Evolutionary conservation across 92 coral and sea anemone genomes (phyloP).

Genomic region (Epizoanthus scotinus): DNA sequence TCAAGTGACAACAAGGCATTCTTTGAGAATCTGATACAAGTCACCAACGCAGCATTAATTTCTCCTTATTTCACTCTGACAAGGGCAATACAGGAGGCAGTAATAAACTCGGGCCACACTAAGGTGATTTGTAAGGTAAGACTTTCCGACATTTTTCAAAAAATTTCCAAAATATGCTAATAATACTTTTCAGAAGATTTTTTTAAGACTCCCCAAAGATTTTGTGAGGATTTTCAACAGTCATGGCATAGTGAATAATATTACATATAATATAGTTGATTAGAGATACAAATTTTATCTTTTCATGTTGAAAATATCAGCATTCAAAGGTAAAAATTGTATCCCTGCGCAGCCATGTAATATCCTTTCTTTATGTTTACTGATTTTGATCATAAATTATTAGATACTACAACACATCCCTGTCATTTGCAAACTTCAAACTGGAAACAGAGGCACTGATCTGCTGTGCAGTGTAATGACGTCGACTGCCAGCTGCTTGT

Average conservation of each 20-base stretch:
- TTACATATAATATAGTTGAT: too few relatives aligned
- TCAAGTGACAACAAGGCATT: conserved; percentile 45
- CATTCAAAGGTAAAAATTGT: too few relatives aligned
- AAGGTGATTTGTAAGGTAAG: conserved; percentile 51
- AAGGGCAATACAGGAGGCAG: conserved; percentile 60
- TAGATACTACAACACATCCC: conserved; percentile 70
- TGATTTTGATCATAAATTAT: neutral
- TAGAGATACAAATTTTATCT: too few relatives aligned
- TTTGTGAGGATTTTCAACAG: too few relatives aligned
- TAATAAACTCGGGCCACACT: conserved; percentile 62
- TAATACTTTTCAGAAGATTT: too few relatives aligned
- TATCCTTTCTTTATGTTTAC: too few relatives aligned
- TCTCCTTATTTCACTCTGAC: conserved; percentile 52
- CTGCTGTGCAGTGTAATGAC: conserved; percentile 55
- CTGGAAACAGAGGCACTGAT: conserved; percentile 25
- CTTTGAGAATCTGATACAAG: conserved; percentile 23
- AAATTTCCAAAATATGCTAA: too few relatives aligned
- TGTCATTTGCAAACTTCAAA: conserved; percentile 42
- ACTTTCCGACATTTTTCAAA: too few relatives aligned
- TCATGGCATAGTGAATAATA: too few relatives aligned
- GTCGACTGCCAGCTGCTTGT: conserved; percentile 29
- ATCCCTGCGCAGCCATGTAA: too few relatives aligned
- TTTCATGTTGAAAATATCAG: too few relatives aligned
- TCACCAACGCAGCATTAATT: conserved; percentile 47
- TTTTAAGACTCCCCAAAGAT: too few relatives aligned